Conservation (phyloP, 1,140 invertebrate species). For the Trachymyrmex cornetzi region DNA sequence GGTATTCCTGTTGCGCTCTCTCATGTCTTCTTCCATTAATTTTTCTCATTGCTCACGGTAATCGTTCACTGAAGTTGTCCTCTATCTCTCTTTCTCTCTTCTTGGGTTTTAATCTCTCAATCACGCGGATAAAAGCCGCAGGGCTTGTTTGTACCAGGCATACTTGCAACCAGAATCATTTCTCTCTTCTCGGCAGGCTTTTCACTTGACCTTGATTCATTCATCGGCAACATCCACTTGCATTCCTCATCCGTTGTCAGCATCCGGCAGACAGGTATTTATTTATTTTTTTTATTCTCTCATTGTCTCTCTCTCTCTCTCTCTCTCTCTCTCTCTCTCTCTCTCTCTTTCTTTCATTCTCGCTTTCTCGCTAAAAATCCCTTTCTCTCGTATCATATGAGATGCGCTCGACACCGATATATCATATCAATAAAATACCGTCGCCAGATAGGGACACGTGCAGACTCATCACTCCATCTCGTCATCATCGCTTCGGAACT, state of each 20-base stretch:
- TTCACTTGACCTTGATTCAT: slow-evolving; percentile 71
- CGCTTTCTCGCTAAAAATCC: slow-evolving; percentile 50
- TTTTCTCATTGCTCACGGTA: slow-evolving; percentile 49
- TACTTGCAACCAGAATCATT: slow-evolving; percentile 73
- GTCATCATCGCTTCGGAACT: slow-evolving; percentile 84
- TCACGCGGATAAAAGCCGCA: slow-evolving; percentile 73
- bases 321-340: slow-evolving; percentile 15
- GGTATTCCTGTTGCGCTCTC: slow-evolving; percentile 66
- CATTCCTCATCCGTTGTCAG: slow-evolving; percentile 76
- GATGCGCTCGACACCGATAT: slow-evolving; percentile 71
- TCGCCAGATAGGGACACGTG: slow-evolving; percentile 80
- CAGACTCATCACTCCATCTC: slow-evolving; percentile 81
- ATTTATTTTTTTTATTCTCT: slow-evolving; percentile 50
- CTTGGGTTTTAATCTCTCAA: slow-evolving; percentile 69
- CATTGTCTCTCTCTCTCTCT: slow-evolving; percentile 56
- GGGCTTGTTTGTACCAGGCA: slow-evolving; percentile 70
- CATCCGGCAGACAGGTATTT: slow-evolving; percentile 73
- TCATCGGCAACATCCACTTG: slow-evolving; percentile 81
- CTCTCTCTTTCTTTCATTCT: slow-evolving; percentile 26
- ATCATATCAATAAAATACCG: slow-evolving; percentile 73
- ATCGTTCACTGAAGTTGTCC: slow-evolving; percentile 68
- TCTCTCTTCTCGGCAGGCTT: slow-evolving; percentile 49
- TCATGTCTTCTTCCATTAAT: slow-evolving; percentile 49
- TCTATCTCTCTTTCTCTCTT: slow-evolving; percentile 53
- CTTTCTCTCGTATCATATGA: slow-evolving; percentile 62